These are phyloP conservation scores for Rhizoglyphus robini DNA, from an alignment of 1,140 invertebrate species.

Conservation along the genomic window DNA sequence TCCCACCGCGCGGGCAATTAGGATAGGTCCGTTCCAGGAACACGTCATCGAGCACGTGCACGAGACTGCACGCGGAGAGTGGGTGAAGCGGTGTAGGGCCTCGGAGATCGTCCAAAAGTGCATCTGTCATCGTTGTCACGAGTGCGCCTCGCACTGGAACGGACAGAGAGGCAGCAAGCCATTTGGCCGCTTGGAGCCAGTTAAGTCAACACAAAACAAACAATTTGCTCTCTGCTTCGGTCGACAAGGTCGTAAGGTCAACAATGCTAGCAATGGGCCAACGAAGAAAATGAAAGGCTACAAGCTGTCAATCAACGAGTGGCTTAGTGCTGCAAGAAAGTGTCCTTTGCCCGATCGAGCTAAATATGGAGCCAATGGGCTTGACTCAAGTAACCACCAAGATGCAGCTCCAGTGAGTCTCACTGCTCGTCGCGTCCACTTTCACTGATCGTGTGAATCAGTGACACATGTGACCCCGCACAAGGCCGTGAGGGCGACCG, in stretches of 20 bases:
- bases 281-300: not conserved
- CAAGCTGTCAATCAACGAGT: not conserved
- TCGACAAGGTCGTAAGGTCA: constrained; percentile 4
- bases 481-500: not conserved
- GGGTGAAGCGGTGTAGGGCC: not conserved
- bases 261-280: not conserved
- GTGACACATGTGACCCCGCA: constrained; percentile 1
- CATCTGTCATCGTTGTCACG: constrained; percentile 5
- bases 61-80: not conserved
- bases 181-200: not conserved
- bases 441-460: constrained; percentile 5
- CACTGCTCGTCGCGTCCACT: constrained; percentile 1
- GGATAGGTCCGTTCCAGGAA: not conserved
- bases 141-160: not conserved
- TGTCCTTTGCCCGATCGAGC: not conserved
- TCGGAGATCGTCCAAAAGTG: not conserved
- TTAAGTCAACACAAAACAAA: constrained; percentile 5
- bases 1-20: not conserved
- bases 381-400: not conserved
- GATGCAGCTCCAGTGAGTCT: not conserved
- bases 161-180: not conserved
- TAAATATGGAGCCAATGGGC: not conserved
- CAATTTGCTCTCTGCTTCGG: not conserved
- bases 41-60: not conserved
- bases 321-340: not conserved